Percentiles rank a stretch among this genome's conserved stretches.
phyloP scores from a whole-genome alignment of 1,140 invertebrate species.

The Mercenaria mercenaria region DNA sequence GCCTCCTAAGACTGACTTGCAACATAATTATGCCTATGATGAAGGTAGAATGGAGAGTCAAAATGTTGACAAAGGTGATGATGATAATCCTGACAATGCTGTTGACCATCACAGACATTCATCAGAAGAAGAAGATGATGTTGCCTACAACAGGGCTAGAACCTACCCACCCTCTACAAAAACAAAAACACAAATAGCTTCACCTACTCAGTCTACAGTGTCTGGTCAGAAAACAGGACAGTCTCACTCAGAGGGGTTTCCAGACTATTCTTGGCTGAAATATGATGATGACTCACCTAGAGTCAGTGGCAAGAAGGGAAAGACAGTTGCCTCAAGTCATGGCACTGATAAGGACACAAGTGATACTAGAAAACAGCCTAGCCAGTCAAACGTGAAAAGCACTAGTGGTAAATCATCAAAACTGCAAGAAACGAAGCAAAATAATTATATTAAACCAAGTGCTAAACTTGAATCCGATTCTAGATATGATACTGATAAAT shows the following conservation, averaged over 20 bases:
- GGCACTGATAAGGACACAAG: background rate
- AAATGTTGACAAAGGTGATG: no score
- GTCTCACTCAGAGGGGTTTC: constrained; percentile 34
- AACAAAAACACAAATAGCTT: constrained; percentile 48
- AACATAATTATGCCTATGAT: background rate
- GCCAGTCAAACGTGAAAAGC: background rate
- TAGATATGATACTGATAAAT: background rate
- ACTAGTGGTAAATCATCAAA: background rate
- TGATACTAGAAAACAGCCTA: background rate
- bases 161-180: constrained; percentile 55
- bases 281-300: constrained; percentile 52
- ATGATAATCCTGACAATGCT: background rate
- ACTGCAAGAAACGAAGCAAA: background rate
- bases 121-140: constrained; percentile 18
- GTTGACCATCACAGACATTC: constrained; percentile 26
- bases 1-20: background rate
- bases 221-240: constrained; percentile 49
- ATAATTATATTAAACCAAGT: background rate
- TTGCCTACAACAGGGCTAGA: background rate
- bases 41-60: background rate
- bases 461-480: background rate
- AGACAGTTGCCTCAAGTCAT: background rate
- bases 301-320: constrained; percentile 60
- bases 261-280: constrained; percentile 50
- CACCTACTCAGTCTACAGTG: constrained; percentile 51